phyloP scores from a whole-genome alignment of 2,888 invertebrate species.

The Trisateles emortualis region DNA sequence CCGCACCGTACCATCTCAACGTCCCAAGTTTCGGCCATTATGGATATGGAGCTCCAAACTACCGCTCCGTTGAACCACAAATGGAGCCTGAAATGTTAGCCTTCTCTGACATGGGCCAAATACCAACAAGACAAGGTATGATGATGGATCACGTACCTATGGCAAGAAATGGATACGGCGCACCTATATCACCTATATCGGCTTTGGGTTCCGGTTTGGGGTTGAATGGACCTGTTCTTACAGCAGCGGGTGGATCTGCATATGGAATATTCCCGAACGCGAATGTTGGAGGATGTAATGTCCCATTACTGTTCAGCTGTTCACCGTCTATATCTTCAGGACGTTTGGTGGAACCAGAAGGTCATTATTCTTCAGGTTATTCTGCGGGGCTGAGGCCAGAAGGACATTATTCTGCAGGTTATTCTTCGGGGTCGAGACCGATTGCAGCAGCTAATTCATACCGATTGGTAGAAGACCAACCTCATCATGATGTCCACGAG shows the following conservation, averaged over 20 bases:
- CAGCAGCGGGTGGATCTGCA: constrained; percentile 53
- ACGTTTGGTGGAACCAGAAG: constrained; percentile 55
- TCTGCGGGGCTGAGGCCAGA: constrained; percentile 54
- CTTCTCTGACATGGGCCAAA: constrained; percentile 68
- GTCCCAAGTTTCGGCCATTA: constrained; percentile 26
- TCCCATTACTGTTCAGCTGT: constrained; percentile 77
- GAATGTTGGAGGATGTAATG: constrained; percentile 66
- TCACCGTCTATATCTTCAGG: constrained; percentile 73
- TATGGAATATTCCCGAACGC: constrained; percentile 73
- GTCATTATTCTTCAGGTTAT: constrained; percentile 42
- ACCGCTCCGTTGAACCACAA: constrained; percentile 55
- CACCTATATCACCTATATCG: constrained; percentile 27
- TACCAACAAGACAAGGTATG: constrained; percentile 26
- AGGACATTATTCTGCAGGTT: constrained; percentile 41
- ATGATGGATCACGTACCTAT: constrained; percentile 59
- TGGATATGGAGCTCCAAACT: constrained; percentile 56
- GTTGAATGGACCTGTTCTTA: constrained; percentile 28
- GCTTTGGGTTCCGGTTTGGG: constrained; percentile 11
- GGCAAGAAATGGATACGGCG: constrained; percentile 58
- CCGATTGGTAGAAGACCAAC: constrained; percentile 56
- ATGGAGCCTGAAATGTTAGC: constrained; percentile 60
- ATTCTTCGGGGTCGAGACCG: no score
- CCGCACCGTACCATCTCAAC: not conserved
- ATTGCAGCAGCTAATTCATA: constrained; percentile 50
- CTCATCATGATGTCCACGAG: constrained; percentile 45